Conservation (phyloP, 2,888 invertebrate genomes). For the Cenopis cana region DNA sequence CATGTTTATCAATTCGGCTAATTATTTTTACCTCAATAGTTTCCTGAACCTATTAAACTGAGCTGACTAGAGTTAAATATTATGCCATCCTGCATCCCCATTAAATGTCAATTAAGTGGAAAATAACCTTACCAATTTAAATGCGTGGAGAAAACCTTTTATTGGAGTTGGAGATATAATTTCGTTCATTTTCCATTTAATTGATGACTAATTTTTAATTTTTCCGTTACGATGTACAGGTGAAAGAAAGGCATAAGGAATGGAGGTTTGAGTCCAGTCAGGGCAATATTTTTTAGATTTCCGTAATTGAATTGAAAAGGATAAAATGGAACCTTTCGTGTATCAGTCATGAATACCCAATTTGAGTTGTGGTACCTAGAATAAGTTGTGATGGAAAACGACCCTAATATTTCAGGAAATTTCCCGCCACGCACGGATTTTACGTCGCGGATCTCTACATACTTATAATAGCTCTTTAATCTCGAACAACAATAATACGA, state of each 20-base stretch:
- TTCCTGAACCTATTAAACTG: not conserved
- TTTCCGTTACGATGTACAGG: too few species aligned
- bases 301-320: too few species aligned
- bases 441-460: slow-evolving; percentile 16
- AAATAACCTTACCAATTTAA: not conserved
- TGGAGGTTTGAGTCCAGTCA: too few species aligned
- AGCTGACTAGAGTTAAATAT: not conserved
- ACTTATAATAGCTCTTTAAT: slow-evolving; percentile 8
- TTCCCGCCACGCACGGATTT: not conserved
- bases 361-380: too few species aligned
- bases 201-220: too few species aligned
- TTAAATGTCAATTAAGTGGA: slow-evolving; percentile 2
- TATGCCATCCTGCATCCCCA: not conserved
- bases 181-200: too few species aligned
- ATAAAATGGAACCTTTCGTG: too few species aligned
- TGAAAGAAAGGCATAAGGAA: too few species aligned
- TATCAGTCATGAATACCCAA: too few species aligned
- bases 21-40: slow-evolving; percentile 1
- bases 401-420: not conserved
- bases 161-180: not conserved
- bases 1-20: slow-evolving; percentile 3
- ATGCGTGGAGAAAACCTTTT: not conserved
- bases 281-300: too few species aligned
- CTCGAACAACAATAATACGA: slow-evolving; percentile 3
- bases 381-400: too few species aligned